phyloP scores from a whole-genome alignment of 1,140 invertebrate genomes.

The Aleiodes sp. region DNA sequence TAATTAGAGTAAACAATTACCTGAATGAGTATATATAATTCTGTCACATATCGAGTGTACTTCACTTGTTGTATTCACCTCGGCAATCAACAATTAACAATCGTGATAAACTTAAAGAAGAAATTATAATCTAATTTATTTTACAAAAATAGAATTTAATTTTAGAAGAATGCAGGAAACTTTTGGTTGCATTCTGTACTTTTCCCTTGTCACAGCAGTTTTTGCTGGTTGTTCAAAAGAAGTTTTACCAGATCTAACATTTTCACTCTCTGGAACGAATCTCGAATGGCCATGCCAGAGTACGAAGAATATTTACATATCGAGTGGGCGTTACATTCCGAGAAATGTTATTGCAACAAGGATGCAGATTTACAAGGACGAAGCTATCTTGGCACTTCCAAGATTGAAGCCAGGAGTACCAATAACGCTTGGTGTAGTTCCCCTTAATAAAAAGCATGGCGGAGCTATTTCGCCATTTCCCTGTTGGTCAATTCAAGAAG shows the following conservation, averaged over 20 bases:
- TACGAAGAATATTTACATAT: constrained; percentile 70
- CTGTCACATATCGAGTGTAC: no score
- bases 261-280: constrained; percentile 62
- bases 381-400: constrained; percentile 69
- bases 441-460: constrained; percentile 68
- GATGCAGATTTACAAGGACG: constrained; percentile 69
- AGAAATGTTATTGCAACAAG: constrained; percentile 72
- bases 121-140: no score
- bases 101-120: no score
- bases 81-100: no score
- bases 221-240: constrained; percentile 40
- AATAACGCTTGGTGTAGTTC: constrained; percentile 70
- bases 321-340: constrained; percentile 68
- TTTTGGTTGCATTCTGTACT: background rate
- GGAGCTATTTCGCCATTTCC: constrained; percentile 67
- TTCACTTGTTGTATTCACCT: no score
- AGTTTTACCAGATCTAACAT: constrained; percentile 49
- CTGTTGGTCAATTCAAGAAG: constrained; percentile 71
- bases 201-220: background rate
- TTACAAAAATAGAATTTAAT: no score
- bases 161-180: no score
- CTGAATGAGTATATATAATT: no score
- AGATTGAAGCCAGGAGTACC: constrained; percentile 70
- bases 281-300: constrained; percentile 69
- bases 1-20: no score